phyloP scores from a whole-genome alignment of 2,888 invertebrate genomes.

The Philereme vetulata region DNA sequence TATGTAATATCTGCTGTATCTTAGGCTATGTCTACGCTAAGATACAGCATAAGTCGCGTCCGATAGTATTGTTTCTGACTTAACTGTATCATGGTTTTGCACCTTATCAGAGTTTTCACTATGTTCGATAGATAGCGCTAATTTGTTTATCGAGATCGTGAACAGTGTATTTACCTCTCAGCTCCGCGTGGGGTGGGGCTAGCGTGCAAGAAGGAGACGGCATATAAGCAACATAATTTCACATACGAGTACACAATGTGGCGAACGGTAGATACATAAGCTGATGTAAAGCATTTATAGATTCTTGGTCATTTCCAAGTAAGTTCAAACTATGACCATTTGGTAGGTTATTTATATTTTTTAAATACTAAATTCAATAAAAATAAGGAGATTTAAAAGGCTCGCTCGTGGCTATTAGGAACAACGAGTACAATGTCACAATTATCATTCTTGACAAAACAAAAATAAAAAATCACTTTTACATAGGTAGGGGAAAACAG shows the following conservation, averaged over 20 bases:
- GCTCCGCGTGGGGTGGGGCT: conserved; percentile 82
- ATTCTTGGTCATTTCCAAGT: no score
- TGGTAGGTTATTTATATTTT: no score
- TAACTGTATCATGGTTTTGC: no score
- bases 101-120: not conserved
- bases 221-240: conserved; percentile 72
- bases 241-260: conserved; percentile 41
- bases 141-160: conserved; percentile 15
- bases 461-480: no score
- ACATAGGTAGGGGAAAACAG: not conserved
- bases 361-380: no score
- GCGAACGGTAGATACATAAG: conserved; percentile 18
- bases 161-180: conserved; percentile 78
- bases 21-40: no score
- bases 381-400: no score
- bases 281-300: conserved; percentile 19
- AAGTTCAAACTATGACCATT: no score
- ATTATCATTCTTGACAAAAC: no score
- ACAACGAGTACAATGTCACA: no score
- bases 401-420: no score
- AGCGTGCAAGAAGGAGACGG: conserved; percentile 79
- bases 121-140: conserved; percentile 1
- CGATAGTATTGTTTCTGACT: not conserved
- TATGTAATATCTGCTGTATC: no score
- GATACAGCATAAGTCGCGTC: not conserved